Percentiles rank a stretch among this genome's conserved stretches.
These are phyloP conservation scores for Dipodomys merriami DNA, from an alignment of 2,113 vertebrate genomes.

Conservation along the genomic window DNA sequence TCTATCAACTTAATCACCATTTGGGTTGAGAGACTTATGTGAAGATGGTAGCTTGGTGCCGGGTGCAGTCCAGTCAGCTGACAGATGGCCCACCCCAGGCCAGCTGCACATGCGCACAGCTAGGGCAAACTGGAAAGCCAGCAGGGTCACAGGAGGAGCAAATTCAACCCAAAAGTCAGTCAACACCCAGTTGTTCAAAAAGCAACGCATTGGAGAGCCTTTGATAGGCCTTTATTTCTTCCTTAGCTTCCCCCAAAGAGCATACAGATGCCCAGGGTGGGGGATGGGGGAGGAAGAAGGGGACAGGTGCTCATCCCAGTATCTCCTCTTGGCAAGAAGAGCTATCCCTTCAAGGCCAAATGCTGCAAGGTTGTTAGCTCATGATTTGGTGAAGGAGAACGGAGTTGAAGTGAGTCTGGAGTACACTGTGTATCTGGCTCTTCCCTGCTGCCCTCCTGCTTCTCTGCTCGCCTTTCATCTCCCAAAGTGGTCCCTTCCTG, in stretches of 20 bases:
- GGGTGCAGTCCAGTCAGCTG: background rate
- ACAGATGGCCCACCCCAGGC: background rate
- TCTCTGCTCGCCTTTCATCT: conserved; percentile 71
- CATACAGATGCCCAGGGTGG: background rate
- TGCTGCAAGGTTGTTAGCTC: background rate
- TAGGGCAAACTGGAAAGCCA: accelerated
- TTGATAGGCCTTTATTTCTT: background rate
- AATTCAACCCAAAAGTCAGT: background rate
- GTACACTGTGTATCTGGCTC: conserved; percentile 83
- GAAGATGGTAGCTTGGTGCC: background rate
- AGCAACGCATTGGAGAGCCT: background rate
- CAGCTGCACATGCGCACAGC: accelerated
- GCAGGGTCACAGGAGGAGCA: no score
- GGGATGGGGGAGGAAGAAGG: no score
- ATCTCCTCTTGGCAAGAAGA: background rate
- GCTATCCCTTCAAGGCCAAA: background rate
- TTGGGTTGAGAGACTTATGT: background rate
- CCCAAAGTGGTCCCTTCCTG: conserved; percentile 60
- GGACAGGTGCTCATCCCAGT: background rate
- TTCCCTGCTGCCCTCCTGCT: background rate
- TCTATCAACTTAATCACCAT: background rate
- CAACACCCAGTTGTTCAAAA: background rate
- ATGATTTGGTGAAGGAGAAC: background rate
- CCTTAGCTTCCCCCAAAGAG: background rate
- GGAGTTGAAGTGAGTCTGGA: conserved; percentile 85